Base-by-base conservation (phyloP, 2,888 invertebrate species). In the Lasioglossum calceatum region DNA sequence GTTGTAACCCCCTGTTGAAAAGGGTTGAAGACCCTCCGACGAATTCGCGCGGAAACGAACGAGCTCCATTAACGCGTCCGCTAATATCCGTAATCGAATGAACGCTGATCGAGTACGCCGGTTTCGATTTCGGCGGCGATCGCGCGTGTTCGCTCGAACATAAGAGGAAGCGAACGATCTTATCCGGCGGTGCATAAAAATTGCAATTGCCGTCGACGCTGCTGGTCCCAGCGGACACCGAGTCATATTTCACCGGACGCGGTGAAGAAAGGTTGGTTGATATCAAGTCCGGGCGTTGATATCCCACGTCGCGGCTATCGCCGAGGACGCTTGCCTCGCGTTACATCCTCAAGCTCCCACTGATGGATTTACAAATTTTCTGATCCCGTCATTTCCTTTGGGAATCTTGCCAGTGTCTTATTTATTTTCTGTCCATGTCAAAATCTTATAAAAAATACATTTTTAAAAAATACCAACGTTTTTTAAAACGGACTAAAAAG, bases 21-120 rank as follows among this genome's bases (percentile, higher is more conserved):
- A 58, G 80, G 70, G 58, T 64, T 64, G 76, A 54, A 74, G 39
- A 50, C 47, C 87, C 73, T 47, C n/a, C 67, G 54, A 73, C 79
- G 73, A 76, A 77, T 54, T 82, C 72, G 50, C 79, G 14, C 44
- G 19, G 71, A 44, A 81, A 77, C 79, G 78, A 80, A 84, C 82
- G 61, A 87, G 88, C 88, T 81, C 86, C 84, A 88, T 88, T 80
- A 87, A 87, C 78, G 77, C n/a, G 44, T 39, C 71, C 84, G 81
- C 86, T 88, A 89, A 87, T 88, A 82, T 80, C 67, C 72, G 82
- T 84, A 83, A 86, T 81, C 71, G 79, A 87, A 84, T 67, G 87
- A 74, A 77, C 79, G 70, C 72, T 77, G 74, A 72, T 36, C 67
- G 74, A 3, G 70, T 64, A 73, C 73, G 27, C 0, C 10, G 54